phyloP scores from a whole-genome alignment of 2,888 invertebrate genomes.

The Clusia tigrina region DNA sequence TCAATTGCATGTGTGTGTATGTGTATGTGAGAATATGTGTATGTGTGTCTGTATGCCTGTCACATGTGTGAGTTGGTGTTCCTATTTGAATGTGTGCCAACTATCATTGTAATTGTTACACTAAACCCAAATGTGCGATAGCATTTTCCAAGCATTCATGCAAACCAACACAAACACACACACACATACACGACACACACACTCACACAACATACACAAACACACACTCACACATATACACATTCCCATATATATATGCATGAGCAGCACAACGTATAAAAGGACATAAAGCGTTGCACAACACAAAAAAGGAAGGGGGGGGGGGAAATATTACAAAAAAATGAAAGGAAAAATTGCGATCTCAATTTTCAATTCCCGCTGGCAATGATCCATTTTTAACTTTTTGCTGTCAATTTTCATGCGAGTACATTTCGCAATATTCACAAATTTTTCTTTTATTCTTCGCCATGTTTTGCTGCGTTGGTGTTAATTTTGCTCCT shows the following conservation, averaged over 20 bases:
- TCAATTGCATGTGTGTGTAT: background rate
- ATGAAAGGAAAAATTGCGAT: conserved; percentile 6
- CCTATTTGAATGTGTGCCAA: background rate
- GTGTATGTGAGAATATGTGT: background rate
- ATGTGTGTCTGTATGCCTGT: background rate
- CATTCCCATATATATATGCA: background rate
- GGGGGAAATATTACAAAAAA: conserved; percentile 9
- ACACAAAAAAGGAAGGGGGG: background rate
- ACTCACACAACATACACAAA: no score
- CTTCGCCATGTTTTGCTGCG: no score
- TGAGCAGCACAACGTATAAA: background rate
- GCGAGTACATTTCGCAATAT: no score
- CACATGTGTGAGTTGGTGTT: conserved; percentile 1
- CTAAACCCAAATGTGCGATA: conserved; percentile 51
- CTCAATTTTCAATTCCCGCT: conserved; percentile 22
- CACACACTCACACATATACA: background rate
- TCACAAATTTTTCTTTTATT: no score
- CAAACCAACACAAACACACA: background rate
- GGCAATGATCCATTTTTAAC: conserved; percentile 26
- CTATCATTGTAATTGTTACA: conserved; percentile 47
- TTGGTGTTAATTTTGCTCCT: no score
- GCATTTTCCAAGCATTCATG: conserved; percentile 1
- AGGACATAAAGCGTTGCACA: background rate
- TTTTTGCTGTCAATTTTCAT: conserved; percentile 8
- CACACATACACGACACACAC: no score